These are phyloP conservation scores for Hyaena hyaena DNA, from an alignment of 2,113 vertebrate genomes.

Conservation along the genomic window DNA sequence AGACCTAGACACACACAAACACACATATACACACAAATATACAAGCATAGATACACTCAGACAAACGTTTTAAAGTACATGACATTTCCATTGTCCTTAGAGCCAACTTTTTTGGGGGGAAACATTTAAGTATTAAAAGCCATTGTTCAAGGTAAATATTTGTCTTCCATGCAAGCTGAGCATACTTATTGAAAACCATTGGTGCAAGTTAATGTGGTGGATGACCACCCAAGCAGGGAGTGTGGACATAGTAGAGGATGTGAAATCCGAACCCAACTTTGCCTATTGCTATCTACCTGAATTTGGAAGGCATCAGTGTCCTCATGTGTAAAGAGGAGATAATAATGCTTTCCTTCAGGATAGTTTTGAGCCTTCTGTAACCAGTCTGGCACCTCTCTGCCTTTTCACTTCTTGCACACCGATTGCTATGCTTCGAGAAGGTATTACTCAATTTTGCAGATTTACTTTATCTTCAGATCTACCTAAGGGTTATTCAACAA, in stretches of 20 bases:
- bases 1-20: not conserved
- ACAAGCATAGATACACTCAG: not conserved
- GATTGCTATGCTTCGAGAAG: not conserved
- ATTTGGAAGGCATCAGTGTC: not conserved
- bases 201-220: not conserved
- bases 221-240: not conserved
- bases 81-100: slow-evolving; percentile 80
- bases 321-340: not conserved
- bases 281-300: not conserved
- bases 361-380: not conserved
- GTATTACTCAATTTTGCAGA: not conserved
- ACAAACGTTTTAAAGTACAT: slow-evolving; percentile 63
- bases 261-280: not conserved
- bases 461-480: not conserved
- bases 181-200: not conserved
- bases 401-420: not conserved
- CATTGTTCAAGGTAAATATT: slow-evolving; percentile 23
- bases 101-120: slow-evolving; percentile 53
- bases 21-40: no score
- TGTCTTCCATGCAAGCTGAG: not conserved
- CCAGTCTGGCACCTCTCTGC: not conserved
- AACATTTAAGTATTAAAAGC: slow-evolving; percentile 72
- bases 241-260: not conserved
- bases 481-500: not conserved
- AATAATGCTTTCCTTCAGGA: not conserved